Percentiles rank a stretch among this genome's conserved stretches.
Conservation (phyloP, 2,888 invertebrate species). For the Ecliptopera silaceata region DNA sequence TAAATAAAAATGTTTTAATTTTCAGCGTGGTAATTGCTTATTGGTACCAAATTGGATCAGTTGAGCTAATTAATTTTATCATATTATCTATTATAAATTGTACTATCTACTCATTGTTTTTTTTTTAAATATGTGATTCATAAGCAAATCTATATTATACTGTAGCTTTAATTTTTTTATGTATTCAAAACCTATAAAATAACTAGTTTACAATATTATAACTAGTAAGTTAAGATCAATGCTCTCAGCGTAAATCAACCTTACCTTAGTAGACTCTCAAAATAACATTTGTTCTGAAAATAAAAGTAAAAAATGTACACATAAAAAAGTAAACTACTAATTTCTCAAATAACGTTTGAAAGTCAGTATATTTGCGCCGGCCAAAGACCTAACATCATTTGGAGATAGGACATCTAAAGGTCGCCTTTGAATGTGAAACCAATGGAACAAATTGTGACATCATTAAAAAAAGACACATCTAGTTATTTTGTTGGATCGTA, state of each 20-base stretch:
- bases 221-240: neutral
- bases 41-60: no score
- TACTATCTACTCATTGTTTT: no score
- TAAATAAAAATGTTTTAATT: no score
- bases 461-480: constrained; percentile 1
- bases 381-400: constrained; percentile 67
- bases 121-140: no score
- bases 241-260: constrained; percentile 22
- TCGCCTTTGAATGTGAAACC: constrained; percentile 33
- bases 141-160: no score
- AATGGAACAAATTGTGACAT: constrained; percentile 12
- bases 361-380: constrained; percentile 66
- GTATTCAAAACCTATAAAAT: no score
- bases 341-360: constrained; percentile 73
- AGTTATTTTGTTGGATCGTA: neutral
- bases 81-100: no score
- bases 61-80: no score
- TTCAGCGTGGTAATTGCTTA: no score
- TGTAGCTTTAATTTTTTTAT: no score
- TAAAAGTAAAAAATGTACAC: constrained; percentile 36
- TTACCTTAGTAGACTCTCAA: constrained; percentile 17
- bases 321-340: constrained; percentile 70
- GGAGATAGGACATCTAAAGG: constrained; percentile 67
- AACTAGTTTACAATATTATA: no score
- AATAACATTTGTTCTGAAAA: constrained; percentile 28